A percentile compares a stretch with the other conserved stretches of the same genome.
Evolutionary conservation across 2,888 invertebrate species (phyloP).

Genomic region (Athripsodes cinereus): DNA sequence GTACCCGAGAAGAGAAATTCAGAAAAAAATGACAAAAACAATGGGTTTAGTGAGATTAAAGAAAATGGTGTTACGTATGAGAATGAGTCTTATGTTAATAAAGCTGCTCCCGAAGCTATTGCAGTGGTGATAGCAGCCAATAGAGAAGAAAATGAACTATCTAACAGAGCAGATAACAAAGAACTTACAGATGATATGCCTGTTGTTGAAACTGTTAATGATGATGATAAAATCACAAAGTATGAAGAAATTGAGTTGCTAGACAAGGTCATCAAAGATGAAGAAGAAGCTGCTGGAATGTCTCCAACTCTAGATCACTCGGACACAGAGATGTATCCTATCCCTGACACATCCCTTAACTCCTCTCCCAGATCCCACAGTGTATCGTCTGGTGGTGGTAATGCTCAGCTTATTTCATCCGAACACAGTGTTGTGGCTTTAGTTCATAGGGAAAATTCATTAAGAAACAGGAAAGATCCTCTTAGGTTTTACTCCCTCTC

Average conservation of each 20-base stretch:
- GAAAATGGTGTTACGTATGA: background rate
- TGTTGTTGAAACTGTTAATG: background rate
- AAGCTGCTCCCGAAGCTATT: background rate
- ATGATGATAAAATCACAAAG: background rate
- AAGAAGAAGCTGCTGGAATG: slow-evolving; percentile 36
- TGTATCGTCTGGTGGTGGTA: slow-evolving; percentile 38
- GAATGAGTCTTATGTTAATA: background rate
- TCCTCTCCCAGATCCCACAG: slow-evolving; percentile 35
- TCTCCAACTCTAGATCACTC: slow-evolving; percentile 34
- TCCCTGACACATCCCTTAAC: slow-evolving; percentile 1
- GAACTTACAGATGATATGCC: background rate
- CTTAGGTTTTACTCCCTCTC: background rate
- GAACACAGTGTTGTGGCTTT: slow-evolving; percentile 19
- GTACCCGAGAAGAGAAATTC: background rate
- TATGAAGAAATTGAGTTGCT: slow-evolving; percentile 37
- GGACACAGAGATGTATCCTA: background rate
- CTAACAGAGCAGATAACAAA: background rate
- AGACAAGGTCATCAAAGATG: slow-evolving; percentile 48
- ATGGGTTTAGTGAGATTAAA: background rate
- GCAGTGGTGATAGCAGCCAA: background rate
- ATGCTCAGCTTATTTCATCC: slow-evolving; percentile 10
- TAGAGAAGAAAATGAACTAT: background rate
- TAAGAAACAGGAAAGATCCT: background rate
- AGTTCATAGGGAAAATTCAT: slow-evolving; percentile 18
- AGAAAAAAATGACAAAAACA: background rate